Evolutionary conservation across 2,113 vertebrate species (phyloP), one percentile per base, ranked within the genome.

Genomic region (Plotosus lineatus): DNA sequence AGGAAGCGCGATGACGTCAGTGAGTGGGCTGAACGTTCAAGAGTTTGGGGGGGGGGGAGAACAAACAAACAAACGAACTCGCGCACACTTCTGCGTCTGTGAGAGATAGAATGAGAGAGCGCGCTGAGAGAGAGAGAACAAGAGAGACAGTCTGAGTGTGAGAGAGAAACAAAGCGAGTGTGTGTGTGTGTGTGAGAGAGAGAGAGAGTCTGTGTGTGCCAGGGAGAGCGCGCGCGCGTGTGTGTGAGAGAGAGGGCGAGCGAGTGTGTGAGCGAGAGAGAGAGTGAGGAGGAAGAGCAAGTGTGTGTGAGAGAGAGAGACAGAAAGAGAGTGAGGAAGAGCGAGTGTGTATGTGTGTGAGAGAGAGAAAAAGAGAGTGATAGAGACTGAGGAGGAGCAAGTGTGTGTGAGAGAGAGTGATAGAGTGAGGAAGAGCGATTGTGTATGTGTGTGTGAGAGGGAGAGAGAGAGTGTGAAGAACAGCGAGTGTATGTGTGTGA

Each of bases 1-100:
- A 94, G 96, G 95, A 97, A 97, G 92, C 89, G 85, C 82, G 88
- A 87, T 96, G 95, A 97, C 95, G 92, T 82, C 83, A 83, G 61
- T 90, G 91, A 90, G 89, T 90, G 91, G 89, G 88, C 89, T 85
- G 88, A 40, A 82, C 83, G 76, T 79, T 86, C 68, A 85, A 48
- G 72, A 74, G 33, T 82, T 84, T 15, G 42, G 36, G 1, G 38
- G 23, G 38, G 58, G 14, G 26, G 58, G 14, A n/a, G n/a, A n/a
- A n/a, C n/a, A n/a, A n/a, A n/a, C n/a, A n/a, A n/a, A n/a, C n/a
- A n/a, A n/a, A n/a, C n/a, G n/a, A n/a, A n/a, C n/a, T n/a, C n/a
- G n/a, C n/a, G n/a, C n/a, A n/a, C n/a, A n/a, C n/a, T n/a, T n/a
- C n/a, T n/a, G n/a, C n/a, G n/a, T n/a, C 15, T 14, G 53, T 73